A percentile compares a stretch with the other conserved stretches of the same genome.
phyloP scores from a whole-genome alignment of 35 echinoderm and acorn worm species.

The Amphiura filiformis region DNA sequence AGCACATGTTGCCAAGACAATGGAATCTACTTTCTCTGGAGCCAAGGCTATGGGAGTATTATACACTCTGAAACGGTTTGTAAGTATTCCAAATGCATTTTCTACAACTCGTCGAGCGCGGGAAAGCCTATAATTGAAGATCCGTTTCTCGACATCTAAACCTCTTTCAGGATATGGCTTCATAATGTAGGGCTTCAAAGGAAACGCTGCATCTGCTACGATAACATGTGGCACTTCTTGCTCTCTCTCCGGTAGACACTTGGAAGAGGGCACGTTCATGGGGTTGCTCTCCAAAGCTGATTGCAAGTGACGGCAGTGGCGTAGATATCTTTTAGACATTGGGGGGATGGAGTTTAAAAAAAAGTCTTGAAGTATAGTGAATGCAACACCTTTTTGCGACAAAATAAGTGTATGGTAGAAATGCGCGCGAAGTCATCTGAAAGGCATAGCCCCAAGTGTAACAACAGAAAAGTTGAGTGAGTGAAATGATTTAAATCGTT shows the following conservation, averaged over 20 bases:
- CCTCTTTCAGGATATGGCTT: constrained; percentile 28
- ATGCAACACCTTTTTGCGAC: too few relatives aligned
- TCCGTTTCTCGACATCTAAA: background rate
- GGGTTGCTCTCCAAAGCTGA: constrained; percentile 17
- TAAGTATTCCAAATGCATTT: constrained; percentile 29
- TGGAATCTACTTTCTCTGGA: constrained; percentile 11
- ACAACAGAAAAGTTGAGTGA: too few relatives aligned
- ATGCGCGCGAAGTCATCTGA: too few relatives aligned
- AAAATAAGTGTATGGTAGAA: too few relatives aligned
- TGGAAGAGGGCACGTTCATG: constrained; percentile 23
- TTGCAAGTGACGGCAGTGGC: too few relatives aligned
- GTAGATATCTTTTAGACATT: too few relatives aligned
- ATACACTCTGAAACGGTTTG: background rate
- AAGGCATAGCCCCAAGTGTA: too few relatives aligned
- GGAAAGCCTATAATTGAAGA: background rate
- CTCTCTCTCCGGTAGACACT: constrained; percentile 23
- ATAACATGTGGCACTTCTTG: constrained; percentile 30
- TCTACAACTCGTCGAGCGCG: constrained; percentile 13
- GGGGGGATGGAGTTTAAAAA: too few relatives aligned
- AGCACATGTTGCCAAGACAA: background rate
- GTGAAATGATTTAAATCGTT: too few relatives aligned
- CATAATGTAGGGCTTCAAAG: constrained; percentile 31
- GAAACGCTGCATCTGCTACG: constrained; percentile 42
- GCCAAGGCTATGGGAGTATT: background rate
- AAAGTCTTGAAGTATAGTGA: too few relatives aligned